Conservation (phyloP, 1,140 invertebrate genomes). For the Scaptomyza graminum region DNA sequence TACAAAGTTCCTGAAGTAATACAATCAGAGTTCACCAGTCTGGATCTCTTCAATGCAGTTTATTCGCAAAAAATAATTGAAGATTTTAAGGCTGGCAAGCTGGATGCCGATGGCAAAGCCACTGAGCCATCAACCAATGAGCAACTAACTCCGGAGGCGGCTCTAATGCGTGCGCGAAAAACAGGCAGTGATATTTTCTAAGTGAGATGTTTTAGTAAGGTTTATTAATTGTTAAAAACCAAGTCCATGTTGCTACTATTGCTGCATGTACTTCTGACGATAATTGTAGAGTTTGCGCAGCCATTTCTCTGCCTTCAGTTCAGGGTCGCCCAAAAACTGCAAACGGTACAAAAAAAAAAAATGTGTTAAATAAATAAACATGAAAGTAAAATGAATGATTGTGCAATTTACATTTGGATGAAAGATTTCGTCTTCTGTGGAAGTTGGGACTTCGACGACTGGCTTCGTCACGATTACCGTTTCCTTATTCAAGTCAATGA, state of each 20-base stretch:
- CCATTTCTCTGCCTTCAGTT: constrained; percentile 77
- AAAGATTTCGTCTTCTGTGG: constrained; percentile 69
- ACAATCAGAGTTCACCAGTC: constrained; percentile 92
- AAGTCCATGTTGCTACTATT: constrained; percentile 51
- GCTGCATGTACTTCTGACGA: constrained; percentile 73
- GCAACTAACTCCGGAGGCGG: constrained; percentile 89
- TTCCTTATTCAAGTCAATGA: constrained; percentile 74
- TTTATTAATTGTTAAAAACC: constrained; percentile 58
- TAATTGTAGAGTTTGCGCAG: constrained; percentile 76
- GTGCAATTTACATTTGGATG: constrained; percentile 56
- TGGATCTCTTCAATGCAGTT: constrained; percentile 93
- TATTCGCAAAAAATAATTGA: constrained; percentile 92
- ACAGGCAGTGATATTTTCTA: constrained; percentile 92
- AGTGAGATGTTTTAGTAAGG: constrained; percentile 16
- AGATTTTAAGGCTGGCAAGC: constrained; percentile 90
- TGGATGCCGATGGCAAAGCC: constrained; percentile 88
- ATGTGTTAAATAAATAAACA: constrained; percentile 6
- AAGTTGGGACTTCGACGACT: constrained; percentile 22
- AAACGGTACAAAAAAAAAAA: constrained; percentile 15
- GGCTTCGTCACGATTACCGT: constrained; percentile 64
- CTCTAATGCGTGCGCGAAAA: constrained; percentile 87
- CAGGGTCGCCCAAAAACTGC: constrained; percentile 74
- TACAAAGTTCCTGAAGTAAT: constrained; percentile 90
- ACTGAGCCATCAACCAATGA: constrained; percentile 90
- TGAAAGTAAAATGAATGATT: constrained; percentile 1